Base-by-base conservation (phyloP, 2,888 invertebrate genomes). In the Teleogryllus oceanicus region DNA sequence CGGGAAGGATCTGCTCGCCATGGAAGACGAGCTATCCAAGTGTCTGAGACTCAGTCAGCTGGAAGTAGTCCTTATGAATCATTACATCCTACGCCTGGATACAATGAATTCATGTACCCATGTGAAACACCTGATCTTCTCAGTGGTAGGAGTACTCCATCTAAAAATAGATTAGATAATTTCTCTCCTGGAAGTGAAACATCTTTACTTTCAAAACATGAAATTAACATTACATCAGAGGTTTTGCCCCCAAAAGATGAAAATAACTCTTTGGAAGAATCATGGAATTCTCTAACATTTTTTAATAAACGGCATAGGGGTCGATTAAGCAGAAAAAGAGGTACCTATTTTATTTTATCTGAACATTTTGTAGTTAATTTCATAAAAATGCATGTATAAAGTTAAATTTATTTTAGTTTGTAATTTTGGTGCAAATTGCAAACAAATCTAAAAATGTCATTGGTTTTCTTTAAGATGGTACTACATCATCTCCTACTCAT, bases 291-390 rank as follows among this genome's bases (percentile, higher is more conserved):
- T 11, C 82, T 86, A 50, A 84, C 83, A 75, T 82, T 84, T 77
- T 85, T 86, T 78, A 84, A 85, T 80, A 83, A 83, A 20, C 84
- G 84, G 79, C 85, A 85, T 77, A 84, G 83, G 80, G 85, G 85
- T 49, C 82, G 85, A 76, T 82, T 86, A 24, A 83, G 84, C n/a
- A 83, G 81, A 21, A 82, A 82, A 78, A 78, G 79, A 76, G 81
- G 82, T 78, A 84, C 77, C 76, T 49, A 80, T 76, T 78, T 10
- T 21, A 21, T 8, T 4, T 50, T 21, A 50, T 21, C 50, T 20
- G 21, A 74, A 11, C n/a, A 8, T 20, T 74, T 74, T n/a, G 18
- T 74, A 74, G 11, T 74, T 74, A 74, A 8, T 12, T 11, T 10
- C 3, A 13, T 18, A 20, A 12, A 20, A n/a, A 13, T 74, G n/a